Base-by-base conservation (phyloP, 30 jellyfish, hydroid and myxozoan genomes). In the Clytia hemisphaerica region DNA sequence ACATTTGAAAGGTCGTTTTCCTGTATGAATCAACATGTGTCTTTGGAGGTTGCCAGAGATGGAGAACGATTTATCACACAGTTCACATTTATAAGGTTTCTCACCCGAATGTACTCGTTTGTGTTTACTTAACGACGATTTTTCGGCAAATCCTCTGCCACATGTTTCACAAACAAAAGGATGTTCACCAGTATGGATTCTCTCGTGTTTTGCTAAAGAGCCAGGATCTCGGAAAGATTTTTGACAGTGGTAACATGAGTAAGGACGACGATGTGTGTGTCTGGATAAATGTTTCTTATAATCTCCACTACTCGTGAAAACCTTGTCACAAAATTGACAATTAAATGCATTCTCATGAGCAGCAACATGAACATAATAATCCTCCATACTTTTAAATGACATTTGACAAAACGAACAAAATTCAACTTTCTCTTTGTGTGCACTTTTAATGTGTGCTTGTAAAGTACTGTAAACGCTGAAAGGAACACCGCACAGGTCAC, bases 211-310 rank as follows among this genome's bases (percentile, higher is more conserved):
- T 31, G 71, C 87, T 24, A 88, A 72, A 7, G 97, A 88, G 32
- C 97, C 97, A 32, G 99, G 94, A 71, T 92, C 99, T 14, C 99
- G 46, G 72, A 92, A 92, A 0, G 91, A 58, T 53, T 92, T 92
- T 4, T 71, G 34, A 48, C 99, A 92, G 51, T 82, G 93, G 47
- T 73, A 37, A 80, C 99, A 92, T 32, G 47, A 53, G 80, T 92
- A 92, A 1, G 99, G 99, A 9, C 95, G 79, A 28, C 79, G 72
- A 34, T 92, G 95, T 18, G 95, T 84, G 67, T 92, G 99, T 46
- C 67, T 84, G 31, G 95, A 69, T 9, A 78, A 51, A 60, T 92
- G 99, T 72, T 84, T 84, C 21, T 80, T 95, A 1, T 73, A 84
- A 60, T 92, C 99, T 12, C 94, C 93, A 5, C 88, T 95, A 35